Base-by-base conservation (phyloP, 1,140 invertebrate genomes). In the Macrobrachium nipponense region DNA sequence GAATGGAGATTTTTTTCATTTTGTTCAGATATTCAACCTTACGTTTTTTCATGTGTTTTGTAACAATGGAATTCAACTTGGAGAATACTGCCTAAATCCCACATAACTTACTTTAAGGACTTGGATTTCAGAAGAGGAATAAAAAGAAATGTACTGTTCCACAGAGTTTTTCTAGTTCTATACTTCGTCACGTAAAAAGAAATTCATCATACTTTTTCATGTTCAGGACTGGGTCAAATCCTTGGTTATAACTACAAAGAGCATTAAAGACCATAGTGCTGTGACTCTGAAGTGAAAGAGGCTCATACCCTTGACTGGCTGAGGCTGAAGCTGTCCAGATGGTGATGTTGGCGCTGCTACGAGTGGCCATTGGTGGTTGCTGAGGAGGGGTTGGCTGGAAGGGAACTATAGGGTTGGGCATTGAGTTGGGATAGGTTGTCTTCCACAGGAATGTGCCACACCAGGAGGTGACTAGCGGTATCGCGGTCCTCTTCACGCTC, bases 381-480 rank as follows among this genome's bases (percentile, higher is more conserved):
- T 64, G 61, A 44, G 61, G 58, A 61, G 78, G 78, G 58, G 59
- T 80, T 62, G 59, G n/a, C 58, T 23, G 76, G 20, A 11, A 36
- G 36, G 66, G 66, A 70, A n/a, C 20, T 70, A 70, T 70, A 70
- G 66, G 66, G 43, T 51, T 43, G 58, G 68, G 64, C 61, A 44
- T 51, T 44, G 44, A 58, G 36, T 51, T 51, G 51, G 62, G 87
- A 83, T 17, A 88, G 20, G 43, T 86, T 86, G 73, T 86, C 84
- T 59, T 86, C 84, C 15, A 80, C 58, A 72, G 89, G 89, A 91
- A 96, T 93, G 93, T 96, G 95, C 96, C 96, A 97, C 92, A 96
- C 95, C 93, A 97, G 96, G 91, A 97, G 95, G 93, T 97, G 96
- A 92, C 96, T 96, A 90, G 95, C 95, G 91, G 94, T 94, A 92